These are phyloP conservation scores for Actinernus sp. DNA, from an alignment of 92 coral and sea anemone species.

Conservation along the genomic window DNA sequence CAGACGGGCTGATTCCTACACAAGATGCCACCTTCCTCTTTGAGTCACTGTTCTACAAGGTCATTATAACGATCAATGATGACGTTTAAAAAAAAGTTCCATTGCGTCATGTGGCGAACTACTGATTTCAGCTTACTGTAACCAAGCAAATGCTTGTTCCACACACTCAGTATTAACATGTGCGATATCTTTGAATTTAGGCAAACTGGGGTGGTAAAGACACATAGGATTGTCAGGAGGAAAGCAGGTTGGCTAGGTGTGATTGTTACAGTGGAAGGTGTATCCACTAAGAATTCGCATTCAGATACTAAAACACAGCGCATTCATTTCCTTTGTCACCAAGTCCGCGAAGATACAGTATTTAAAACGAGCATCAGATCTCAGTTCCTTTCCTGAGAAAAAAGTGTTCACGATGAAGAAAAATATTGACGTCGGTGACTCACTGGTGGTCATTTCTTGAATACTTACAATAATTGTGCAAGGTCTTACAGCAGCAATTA, in stretches of 20 bases:
- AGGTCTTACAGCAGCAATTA: conserved; percentile 8
- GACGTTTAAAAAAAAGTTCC: neutral
- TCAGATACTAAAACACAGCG: neutral
- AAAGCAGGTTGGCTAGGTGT: conserved; percentile 10
- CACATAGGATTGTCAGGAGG: conserved; percentile 11
- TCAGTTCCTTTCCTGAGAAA: neutral
- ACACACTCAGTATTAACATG: conserved; percentile 11
- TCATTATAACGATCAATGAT: neutral
- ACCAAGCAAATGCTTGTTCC: conserved; percentile 13
- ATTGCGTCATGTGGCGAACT: neutral
- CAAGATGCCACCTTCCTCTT: neutral
- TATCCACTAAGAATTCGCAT: conserved; percentile 6
- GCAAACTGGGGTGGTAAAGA: conserved; percentile 5
- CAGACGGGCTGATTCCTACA: too few relatives aligned
- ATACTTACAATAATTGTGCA: conserved; percentile 1
- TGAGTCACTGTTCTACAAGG: neutral
- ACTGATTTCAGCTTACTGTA: neutral
- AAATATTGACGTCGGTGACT: conserved; percentile 9
- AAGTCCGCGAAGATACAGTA: neutral
- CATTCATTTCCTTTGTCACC: conserved; percentile 4
- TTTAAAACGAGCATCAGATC: neutral
- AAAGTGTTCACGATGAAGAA: conserved; percentile 12
- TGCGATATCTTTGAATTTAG: conserved; percentile 1
- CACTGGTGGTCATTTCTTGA: conserved; percentile 8
- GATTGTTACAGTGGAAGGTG: conserved; percentile 11